Evolutionary conservation across 92 coral and sea anemone species (phyloP).

Genomic region (Anthopleura xanthogrammica): DNA sequence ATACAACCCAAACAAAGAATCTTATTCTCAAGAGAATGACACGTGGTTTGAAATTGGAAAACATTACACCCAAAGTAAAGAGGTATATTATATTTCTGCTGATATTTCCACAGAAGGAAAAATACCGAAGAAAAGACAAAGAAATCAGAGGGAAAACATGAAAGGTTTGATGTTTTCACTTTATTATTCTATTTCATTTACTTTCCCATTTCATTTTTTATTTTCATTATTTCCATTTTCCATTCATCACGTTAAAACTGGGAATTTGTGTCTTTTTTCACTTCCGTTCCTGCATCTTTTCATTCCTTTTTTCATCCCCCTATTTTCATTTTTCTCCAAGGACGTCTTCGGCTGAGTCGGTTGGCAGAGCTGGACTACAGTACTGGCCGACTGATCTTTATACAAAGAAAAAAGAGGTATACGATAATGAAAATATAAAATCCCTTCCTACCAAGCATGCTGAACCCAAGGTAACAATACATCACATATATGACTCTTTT

Average conservation of each 20-base stretch:
- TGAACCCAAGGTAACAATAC: not conserved
- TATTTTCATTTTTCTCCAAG: constrained; percentile 12
- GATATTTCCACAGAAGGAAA: constrained; percentile 58
- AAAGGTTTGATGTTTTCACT: constrained; percentile 46
- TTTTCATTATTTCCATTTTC: not conserved
- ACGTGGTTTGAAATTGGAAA: not conserved
- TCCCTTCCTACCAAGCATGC: not conserved
- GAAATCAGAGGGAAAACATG: constrained; percentile 85
- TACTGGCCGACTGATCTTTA: constrained; percentile 73
- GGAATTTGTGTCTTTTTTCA: too few species aligned
- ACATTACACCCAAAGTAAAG: not conserved
- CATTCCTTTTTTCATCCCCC: not conserved
- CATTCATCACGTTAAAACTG: not conserved
- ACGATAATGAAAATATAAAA: not conserved
- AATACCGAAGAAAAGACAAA: constrained; percentile 74
- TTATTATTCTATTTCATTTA: not conserved
- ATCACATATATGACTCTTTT: not conserved
- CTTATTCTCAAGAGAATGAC: not conserved
- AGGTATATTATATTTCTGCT: not conserved
- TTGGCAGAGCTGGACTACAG: constrained; percentile 91
- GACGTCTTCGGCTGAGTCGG: constrained; percentile 86
- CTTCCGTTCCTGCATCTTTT: not conserved
- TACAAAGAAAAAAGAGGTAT: constrained; percentile 48
- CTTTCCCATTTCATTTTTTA: not conserved
- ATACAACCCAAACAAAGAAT: too few species aligned